Conservation (phyloP, 2,797 vertebrate species). For the Tarsius wallacei region DNA sequence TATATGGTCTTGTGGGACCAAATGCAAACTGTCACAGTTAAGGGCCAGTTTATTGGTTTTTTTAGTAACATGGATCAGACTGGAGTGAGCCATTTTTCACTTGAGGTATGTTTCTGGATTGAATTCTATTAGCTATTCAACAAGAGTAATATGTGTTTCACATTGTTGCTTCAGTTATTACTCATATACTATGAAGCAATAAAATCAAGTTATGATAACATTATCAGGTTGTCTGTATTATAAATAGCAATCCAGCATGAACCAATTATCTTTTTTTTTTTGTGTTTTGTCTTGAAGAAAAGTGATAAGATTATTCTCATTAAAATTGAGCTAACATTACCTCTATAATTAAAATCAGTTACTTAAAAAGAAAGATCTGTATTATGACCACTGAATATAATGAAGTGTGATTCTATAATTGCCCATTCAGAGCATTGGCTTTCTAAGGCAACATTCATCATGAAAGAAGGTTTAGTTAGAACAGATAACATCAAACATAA, state of each 20-base stretch:
- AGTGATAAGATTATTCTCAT: conserved; percentile 22
- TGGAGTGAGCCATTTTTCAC: not conserved
- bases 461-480: not conserved
- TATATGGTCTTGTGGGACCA: not conserved
- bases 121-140: not conserved
- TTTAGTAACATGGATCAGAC: not conserved
- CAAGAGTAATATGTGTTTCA: not conserved
- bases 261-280: not conserved
- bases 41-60: not conserved
- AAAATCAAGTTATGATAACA: not conserved
- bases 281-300: conserved; percentile 38
- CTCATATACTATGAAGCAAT: not conserved
- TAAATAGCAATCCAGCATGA: not conserved
- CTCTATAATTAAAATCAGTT: conserved; percentile 22
- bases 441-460: not conserved
- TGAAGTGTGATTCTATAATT: not conserved
- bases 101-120: not conserved
- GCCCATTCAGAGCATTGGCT: not conserved
- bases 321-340: not conserved
- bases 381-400: conserved; percentile 27
- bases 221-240: not conserved
- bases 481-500: not conserved
- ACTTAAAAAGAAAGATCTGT: not conserved
- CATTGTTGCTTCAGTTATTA: not conserved
- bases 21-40: not conserved